Percentiles rank a stretch among this genome's conserved stretches.
Conservation (phyloP, 2,113 vertebrate species). For the Triplophysa rosa region DNA sequence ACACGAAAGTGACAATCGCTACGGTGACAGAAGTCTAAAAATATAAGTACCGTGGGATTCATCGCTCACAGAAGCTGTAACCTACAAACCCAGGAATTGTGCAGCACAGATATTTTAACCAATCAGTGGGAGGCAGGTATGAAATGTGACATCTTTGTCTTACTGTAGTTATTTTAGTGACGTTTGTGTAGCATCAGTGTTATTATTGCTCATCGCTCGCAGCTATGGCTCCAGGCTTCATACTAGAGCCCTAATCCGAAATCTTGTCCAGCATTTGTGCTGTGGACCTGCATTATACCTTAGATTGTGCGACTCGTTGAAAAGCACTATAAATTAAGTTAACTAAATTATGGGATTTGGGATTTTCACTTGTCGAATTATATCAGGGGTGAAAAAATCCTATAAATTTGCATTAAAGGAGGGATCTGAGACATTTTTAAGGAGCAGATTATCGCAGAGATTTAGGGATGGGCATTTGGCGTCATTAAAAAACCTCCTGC, state of each 20-base stretch:
- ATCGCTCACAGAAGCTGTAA: constrained; percentile 35
- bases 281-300: background rate
- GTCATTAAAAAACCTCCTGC: too few species aligned
- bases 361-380: background rate
- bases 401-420: too few species aligned
- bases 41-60: constrained; percentile 22
- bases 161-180: background rate
- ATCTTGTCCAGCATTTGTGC: background rate
- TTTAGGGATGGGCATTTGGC: too few species aligned
- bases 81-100: constrained; percentile 41
- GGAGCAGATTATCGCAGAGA: too few species aligned
- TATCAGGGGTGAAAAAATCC: too few species aligned
- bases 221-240: too few species aligned
- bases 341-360: background rate
- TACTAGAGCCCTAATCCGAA: background rate
- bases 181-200: background rate
- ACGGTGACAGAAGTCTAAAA: constrained; percentile 42
- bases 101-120: constrained; percentile 12
- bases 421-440: too few species aligned
- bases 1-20: constrained; percentile 36
- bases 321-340: background rate
- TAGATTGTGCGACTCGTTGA: background rate
- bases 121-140: background rate
- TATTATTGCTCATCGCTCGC: background rate
- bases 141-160: constrained; percentile 3